A percentile compares a stretch with the other conserved stretches of the same genome.
Conservation (phyloP, 2,797 vertebrate genomes). For the Notoglanidium macrostoma region DNA sequence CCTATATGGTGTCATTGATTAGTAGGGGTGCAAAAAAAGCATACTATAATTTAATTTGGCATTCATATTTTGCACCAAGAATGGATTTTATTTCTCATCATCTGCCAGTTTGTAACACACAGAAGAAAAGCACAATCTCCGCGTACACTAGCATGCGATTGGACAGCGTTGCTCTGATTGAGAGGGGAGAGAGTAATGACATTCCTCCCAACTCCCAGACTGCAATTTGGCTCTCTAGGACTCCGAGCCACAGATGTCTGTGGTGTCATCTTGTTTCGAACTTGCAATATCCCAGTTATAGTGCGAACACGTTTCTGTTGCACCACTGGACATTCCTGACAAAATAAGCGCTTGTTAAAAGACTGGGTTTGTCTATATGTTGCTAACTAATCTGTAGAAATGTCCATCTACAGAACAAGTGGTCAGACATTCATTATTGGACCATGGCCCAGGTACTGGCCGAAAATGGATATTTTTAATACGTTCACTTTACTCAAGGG, state of each 20-base stretch:
- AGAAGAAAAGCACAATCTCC: neutral
- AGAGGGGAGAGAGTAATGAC: neutral
- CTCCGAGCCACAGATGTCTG: neutral
- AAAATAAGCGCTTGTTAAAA: neutral
- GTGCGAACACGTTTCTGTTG: neutral
- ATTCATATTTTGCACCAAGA: neutral
- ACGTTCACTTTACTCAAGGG: conserved; percentile 1
- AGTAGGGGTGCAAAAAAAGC: neutral
- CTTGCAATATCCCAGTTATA: neutral
- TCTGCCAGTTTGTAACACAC: neutral
- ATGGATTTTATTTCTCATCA: neutral
- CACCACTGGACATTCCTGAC: neutral
- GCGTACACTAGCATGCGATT: neutral
- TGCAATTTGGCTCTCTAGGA: neutral
- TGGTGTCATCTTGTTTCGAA: too few relatives aligned
- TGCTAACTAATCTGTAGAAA: neutral
- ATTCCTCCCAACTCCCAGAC: neutral
- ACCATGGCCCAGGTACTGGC: neutral
- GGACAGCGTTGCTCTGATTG: neutral
- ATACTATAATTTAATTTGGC: neutral
- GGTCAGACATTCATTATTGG: neutral
- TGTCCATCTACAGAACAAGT: neutral
- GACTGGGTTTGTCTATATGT: neutral
- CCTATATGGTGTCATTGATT: neutral
- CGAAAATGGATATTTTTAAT: conserved; percentile 18